A percentile compares a stretch with the other conserved stretches of the same genome.
phyloP scores from a whole-genome alignment of 2,797 vertebrate species.

The Lacerta viridis region DNA sequence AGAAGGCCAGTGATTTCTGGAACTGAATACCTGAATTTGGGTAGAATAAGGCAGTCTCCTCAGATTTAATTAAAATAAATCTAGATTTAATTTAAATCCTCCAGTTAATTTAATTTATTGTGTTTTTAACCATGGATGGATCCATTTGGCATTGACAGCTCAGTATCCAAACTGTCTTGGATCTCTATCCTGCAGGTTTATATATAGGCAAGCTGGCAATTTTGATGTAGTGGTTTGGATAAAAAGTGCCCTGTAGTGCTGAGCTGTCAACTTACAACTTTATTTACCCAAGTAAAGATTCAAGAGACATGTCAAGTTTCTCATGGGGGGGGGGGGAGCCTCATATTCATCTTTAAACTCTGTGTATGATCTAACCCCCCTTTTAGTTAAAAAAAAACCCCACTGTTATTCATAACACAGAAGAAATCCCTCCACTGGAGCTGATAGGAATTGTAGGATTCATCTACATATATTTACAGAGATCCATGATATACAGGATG shows the following conservation, averaged over 20 bases:
- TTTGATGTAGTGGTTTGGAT: not conserved
- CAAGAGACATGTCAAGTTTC: not conserved
- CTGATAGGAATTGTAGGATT: no score
- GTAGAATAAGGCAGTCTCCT: not conserved
- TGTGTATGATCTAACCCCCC: not conserved
- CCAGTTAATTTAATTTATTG: not conserved
- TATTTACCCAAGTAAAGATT: slow-evolving; percentile 4
- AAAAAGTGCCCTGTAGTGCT: slow-evolving; percentile 73
- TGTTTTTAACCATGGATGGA: not conserved
- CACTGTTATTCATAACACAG: not conserved
- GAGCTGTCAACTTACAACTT: slow-evolving; percentile 55
- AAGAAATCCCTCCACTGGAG: not conserved
- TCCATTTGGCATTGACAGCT: not conserved
- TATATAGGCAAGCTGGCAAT: not conserved
- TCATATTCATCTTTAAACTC: not conserved
- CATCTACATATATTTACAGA: not conserved
- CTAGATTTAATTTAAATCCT: no score
- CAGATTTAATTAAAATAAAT: not conserved
- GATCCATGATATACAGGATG: not conserved
- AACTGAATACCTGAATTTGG: not conserved
- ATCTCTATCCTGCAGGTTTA: not conserved
- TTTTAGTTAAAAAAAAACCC: not conserved
- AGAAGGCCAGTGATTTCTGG: no score
- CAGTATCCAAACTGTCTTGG: not conserved
- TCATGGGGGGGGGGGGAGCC: not conserved